Conservation (phyloP, 2,888 invertebrate species). For the Volucella zonaria region DNA sequence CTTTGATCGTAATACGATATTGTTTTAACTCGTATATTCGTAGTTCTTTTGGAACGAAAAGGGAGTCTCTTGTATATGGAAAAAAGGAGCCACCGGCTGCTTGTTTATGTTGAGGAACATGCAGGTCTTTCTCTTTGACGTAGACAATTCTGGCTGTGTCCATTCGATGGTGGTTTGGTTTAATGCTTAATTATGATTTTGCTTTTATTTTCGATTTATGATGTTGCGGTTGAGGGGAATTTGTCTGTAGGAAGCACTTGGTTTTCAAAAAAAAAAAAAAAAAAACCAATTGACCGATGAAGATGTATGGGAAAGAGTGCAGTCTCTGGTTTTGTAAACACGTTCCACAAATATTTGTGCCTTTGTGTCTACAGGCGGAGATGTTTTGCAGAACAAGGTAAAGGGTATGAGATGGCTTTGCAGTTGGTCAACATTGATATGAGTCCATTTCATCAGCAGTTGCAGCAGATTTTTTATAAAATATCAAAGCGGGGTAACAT, state of each 20-base stretch:
- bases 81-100: constrained; percentile 14
- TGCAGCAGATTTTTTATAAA: too few relatives aligned
- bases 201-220: constrained; percentile 11
- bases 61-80: background rate
- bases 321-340: background rate
- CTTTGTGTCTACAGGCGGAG: too few relatives aligned
- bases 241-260: constrained; percentile 22
- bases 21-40: background rate
- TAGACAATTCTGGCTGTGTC: constrained; percentile 18
- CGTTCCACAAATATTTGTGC: background rate
- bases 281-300: too few relatives aligned
- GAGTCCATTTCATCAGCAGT: too few relatives aligned
- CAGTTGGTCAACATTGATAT: too few relatives aligned
- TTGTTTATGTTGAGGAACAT: background rate
- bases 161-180: constrained; percentile 35
- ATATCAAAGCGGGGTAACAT: too few relatives aligned
- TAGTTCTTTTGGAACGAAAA: constrained; percentile 23
- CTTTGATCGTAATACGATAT: constrained; percentile 52
- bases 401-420: too few relatives aligned
- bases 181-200: constrained; percentile 29
- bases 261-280: too few relatives aligned
- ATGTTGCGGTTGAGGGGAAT: constrained; percentile 52
- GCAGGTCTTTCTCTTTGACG: background rate
- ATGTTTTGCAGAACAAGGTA: too few relatives aligned
- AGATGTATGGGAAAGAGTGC: too few relatives aligned